phyloP scores from a whole-genome alignment of 2,888 invertebrate species.

The Trissonchulus sp. region DNA sequence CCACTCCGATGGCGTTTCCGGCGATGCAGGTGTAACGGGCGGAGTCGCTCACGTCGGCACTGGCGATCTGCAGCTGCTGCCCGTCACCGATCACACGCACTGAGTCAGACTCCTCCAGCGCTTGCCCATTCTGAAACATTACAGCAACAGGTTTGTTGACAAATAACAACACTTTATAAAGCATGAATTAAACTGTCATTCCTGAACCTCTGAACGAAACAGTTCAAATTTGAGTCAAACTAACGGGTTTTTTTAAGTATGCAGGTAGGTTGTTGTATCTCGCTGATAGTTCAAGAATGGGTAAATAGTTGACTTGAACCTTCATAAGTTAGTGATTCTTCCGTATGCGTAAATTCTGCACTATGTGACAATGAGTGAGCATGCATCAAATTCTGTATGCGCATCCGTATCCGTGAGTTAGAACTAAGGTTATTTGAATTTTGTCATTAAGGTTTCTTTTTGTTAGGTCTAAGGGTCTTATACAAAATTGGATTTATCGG shows the following conservation, averaged over 20 bases:
- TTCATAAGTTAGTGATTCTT: background rate
- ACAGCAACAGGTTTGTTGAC: background rate
- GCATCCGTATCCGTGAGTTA: too few species aligned
- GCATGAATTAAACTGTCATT: too few species aligned
- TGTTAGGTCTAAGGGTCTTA: too few species aligned
- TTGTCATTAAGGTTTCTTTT: too few species aligned
- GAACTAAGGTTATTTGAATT: too few species aligned
- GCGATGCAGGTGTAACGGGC: conserved; percentile 47
- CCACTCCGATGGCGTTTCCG: conserved; percentile 46
- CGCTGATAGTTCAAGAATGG: too few species aligned
- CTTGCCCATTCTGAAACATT: conserved; percentile 42
- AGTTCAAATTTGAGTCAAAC: background rate
- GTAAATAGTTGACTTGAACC: too few species aligned
- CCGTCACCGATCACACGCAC: conserved; percentile 42
- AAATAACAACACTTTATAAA: background rate
- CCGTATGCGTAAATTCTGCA: background rate
- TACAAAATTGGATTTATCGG: too few species aligned
- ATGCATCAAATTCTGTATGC: too few species aligned
- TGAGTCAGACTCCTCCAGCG: conserved; percentile 37
- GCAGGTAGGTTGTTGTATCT: background rate
- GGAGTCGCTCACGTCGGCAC: conserved; percentile 30
- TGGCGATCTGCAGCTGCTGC: conserved; percentile 43
- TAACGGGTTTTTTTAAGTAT: background rate
- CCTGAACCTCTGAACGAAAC: too few species aligned
- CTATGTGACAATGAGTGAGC: too few species aligned